Conservation (phyloP, 2,888 invertebrate genomes). For the Macroteleia sp. region DNA sequence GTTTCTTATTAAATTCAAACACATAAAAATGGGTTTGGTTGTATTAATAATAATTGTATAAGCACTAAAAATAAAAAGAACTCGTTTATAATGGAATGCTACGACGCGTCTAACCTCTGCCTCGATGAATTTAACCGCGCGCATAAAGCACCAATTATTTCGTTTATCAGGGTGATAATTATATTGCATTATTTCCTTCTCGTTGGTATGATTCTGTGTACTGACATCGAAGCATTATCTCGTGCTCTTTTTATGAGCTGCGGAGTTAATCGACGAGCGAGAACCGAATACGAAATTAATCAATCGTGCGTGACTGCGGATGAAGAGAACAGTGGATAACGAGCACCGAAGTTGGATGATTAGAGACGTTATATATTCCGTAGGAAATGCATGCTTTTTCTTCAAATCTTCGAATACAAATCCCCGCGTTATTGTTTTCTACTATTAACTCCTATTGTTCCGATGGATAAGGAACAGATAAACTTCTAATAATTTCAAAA, state of each 20-base stretch:
- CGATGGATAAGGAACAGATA: too few species aligned
- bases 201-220: constrained; percentile 44
- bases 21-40: too few species aligned
- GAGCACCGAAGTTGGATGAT: constrained; percentile 44
- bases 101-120: constrained; percentile 6
- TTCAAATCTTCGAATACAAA: neutral
- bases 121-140: constrained; percentile 22
- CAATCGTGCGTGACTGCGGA: constrained; percentile 60
- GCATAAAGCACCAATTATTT: constrained; percentile 50
- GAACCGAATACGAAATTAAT: constrained; percentile 62
- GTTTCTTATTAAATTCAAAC: too few species aligned
- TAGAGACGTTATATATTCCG: constrained; percentile 51
- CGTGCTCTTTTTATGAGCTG: constrained; percentile 53
- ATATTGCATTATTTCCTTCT: constrained; percentile 57
- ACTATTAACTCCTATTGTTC: too few species aligned
- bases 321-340: constrained; percentile 52
- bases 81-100: neutral
- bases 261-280: constrained; percentile 63
- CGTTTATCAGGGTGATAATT: constrained; percentile 58
- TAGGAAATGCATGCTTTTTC: neutral
- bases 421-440: constrained; percentile 3
- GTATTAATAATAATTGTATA: too few species aligned
- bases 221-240: constrained; percentile 50
- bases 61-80: too few species aligned
- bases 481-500: too few species aligned